Conservation (phyloP, 2,797 vertebrate species). For the Phoebastria nigripes region DNA sequence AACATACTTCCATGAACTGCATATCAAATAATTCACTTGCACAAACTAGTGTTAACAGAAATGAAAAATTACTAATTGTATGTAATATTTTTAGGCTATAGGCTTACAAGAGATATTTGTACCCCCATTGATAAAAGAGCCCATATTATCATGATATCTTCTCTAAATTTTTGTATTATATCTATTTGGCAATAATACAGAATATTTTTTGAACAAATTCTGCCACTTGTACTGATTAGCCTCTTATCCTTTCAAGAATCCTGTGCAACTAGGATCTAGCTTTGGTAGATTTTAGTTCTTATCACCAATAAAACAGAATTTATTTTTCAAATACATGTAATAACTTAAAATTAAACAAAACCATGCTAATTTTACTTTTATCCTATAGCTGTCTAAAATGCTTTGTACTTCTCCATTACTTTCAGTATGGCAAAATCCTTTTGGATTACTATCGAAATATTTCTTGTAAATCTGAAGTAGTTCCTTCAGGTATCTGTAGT, state of each 20-base stretch:
- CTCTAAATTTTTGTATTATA: background rate
- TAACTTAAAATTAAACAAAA: background rate
- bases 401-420: background rate
- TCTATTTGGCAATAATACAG: background rate
- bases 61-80: background rate
- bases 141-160: background rate
- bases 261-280: background rate
- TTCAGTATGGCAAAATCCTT: background rate
- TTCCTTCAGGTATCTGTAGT: background rate
- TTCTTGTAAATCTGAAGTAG: background rate
- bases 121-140: background rate
- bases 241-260: background rate
- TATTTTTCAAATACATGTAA: background rate
- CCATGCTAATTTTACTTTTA: background rate
- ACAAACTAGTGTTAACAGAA: background rate
- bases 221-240: background rate
- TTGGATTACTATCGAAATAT: background rate
- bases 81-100: background rate
- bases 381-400: background rate
- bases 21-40: background rate
- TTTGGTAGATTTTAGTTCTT: background rate
- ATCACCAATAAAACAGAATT: background rate
- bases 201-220: background rate
- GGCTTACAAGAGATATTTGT: background rate
- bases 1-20: background rate